These are phyloP conservation scores for Microtus pennsylvanicus DNA, from an alignment of 2,113 vertebrate genomes.

Conservation along the genomic window DNA sequence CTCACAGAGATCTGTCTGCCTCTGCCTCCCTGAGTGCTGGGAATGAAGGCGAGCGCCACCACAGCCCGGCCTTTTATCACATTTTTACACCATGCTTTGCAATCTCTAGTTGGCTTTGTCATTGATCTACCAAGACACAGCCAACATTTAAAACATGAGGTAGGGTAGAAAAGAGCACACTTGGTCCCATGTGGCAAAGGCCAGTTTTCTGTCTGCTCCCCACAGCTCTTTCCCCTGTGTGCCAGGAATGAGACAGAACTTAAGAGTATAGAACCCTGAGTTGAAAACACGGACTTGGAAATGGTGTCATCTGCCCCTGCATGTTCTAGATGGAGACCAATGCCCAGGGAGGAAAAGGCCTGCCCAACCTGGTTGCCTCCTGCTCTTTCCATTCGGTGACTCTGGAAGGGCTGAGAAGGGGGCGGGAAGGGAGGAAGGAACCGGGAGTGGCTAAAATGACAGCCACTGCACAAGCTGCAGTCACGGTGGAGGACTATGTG, in stretches of 20 bases:
- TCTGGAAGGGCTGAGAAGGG: not conserved
- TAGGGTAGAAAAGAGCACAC: not conserved
- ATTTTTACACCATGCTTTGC: not conserved
- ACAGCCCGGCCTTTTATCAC: too few relatives aligned
- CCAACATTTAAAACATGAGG: not conserved
- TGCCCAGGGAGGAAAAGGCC: not conserved
- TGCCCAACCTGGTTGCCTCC: not conserved
- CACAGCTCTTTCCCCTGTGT: accelerated
- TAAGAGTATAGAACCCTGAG: not conserved
- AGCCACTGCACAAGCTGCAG: not conserved
- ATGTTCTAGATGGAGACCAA: too few relatives aligned
- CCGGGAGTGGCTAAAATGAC: not conserved
- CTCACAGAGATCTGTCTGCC: too few relatives aligned
- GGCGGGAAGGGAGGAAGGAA: accelerated
- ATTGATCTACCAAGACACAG: not conserved
- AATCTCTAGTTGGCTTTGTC: not conserved
- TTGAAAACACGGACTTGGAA: not conserved
- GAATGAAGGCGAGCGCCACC: too few relatives aligned
- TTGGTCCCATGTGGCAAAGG: not conserved
- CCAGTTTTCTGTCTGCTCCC: not conserved
- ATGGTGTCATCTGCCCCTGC: too few relatives aligned
- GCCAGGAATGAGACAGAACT: accelerated
- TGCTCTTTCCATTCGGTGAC: not conserved
- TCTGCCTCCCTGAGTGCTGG: too few relatives aligned
- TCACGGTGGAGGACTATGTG: accelerated